phyloP scores from a whole-genome alignment of 2,797 vertebrate species.

The Notolabrus celidotus region DNA sequence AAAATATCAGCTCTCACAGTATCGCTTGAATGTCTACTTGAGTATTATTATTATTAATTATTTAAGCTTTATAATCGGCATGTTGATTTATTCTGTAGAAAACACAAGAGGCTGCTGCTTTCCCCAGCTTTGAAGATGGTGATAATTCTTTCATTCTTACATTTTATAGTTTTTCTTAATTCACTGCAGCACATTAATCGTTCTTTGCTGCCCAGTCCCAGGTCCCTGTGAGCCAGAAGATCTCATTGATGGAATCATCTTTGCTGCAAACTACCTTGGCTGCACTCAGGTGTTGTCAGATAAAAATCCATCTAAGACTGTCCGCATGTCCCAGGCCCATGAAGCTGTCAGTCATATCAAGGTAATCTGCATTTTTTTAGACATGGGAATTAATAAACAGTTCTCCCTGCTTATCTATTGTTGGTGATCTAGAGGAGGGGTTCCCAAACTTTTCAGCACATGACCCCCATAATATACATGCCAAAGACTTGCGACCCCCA shows the following conservation, averaged over 20 bases:
- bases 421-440: no score
- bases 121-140: conserved; percentile 99
- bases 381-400: not conserved
- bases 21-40: not conserved
- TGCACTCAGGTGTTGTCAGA: conserved; percentile 96
- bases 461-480: no score
- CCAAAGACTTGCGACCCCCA: no score
- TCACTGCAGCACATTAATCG: conserved; percentile 5
- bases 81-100: conserved; percentile 72
- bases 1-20: not conserved
- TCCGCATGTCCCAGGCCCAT: conserved; percentile 97
- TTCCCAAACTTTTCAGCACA: no score
- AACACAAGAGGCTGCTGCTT: conserved; percentile 93
- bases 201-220: conserved; percentile 86
- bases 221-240: conserved; percentile 96
- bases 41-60: not conserved
- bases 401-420: no score
- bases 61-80: not conserved
- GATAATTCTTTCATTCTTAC: conserved; percentile 71
- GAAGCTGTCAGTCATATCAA: conserved; percentile 96
- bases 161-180: conserved; percentile 1
- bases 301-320: conserved; percentile 95
- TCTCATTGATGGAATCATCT: conserved; percentile 94
- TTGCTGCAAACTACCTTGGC: conserved; percentile 98
- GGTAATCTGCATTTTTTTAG: conserved; percentile 67